Evolutionary conservation across 2,797 vertebrate species (phyloP).

Genomic region (Schizopygopsis pylzovi): DNA sequence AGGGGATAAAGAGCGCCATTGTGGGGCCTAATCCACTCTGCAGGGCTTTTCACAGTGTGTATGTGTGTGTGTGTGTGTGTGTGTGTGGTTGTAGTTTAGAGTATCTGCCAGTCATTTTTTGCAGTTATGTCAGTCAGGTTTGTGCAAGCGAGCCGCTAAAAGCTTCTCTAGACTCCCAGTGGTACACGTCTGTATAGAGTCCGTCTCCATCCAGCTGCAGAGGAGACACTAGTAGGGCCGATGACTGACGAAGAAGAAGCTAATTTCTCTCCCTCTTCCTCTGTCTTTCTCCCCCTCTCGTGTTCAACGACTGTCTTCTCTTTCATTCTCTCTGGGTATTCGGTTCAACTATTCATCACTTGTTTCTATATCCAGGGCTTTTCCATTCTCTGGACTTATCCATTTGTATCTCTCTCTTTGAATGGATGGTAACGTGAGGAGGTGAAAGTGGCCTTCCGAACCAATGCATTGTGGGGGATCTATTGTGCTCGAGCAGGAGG

Average conservation of each 20-base stretch:
- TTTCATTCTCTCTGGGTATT: conserved; percentile 23
- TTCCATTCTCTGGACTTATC: conserved; percentile 42
- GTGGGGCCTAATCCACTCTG: conserved; percentile 70
- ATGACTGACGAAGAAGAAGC: conserved; percentile 55
- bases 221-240: conserved; percentile 43
- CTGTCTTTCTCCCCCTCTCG: conserved; percentile 22
- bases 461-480: conserved; percentile 77
- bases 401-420: conserved; percentile 67
- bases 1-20: conserved; percentile 75
- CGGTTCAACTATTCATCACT: conserved; percentile 48
- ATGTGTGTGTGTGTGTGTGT: conserved; percentile 43
- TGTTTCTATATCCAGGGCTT: conserved; percentile 47
- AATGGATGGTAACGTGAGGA: conserved; percentile 75
- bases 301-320: conserved; percentile 27
- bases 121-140: conserved; percentile 32
- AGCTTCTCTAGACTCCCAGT: conserved; percentile 59
- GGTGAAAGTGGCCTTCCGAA: conserved; percentile 70
- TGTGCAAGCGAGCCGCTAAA: conserved; percentile 53
- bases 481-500: conserved; percentile 64
- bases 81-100: not conserved
- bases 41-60: conserved; percentile 52
- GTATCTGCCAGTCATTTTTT: conserved; percentile 47
- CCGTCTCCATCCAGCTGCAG: conserved; percentile 54
- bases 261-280: conserved; percentile 19
- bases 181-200: conserved; percentile 57